Conservation (phyloP, 2,113 vertebrate species). For the Daubentonia madagascariensis region DNA sequence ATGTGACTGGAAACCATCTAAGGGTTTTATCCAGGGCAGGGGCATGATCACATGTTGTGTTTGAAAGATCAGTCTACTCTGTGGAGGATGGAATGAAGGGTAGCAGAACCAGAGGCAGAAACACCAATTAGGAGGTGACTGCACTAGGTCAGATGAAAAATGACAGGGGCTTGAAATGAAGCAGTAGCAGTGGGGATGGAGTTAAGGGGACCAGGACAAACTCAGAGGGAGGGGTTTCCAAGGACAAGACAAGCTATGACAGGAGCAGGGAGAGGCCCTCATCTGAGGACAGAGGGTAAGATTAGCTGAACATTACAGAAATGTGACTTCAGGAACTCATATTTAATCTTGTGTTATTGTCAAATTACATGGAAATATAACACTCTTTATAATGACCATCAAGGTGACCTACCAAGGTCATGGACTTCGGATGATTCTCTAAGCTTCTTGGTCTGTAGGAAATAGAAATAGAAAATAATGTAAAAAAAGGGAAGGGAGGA, state of each 20-base stretch:
- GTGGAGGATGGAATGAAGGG: not conserved
- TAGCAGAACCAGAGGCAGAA: not conserved
- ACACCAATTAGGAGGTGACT: not conserved
- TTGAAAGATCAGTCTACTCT: not conserved
- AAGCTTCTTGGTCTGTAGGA: slow-evolving; percentile 49
- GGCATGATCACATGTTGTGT: not conserved
- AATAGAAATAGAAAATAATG: not conserved
- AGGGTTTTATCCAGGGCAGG: not conserved
- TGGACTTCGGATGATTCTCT: slow-evolving; percentile 52
- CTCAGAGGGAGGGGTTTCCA: not conserved
- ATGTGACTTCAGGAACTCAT: not conserved
- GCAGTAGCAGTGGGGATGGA: not conserved
- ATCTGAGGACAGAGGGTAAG: not conserved
- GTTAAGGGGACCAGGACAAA: not conserved
- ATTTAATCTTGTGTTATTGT: not conserved
- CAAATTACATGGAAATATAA: not conserved
- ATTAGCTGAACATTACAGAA: not conserved
- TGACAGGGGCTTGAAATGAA: not conserved
- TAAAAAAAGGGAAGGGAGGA: not conserved
- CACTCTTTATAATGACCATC: slow-evolving; percentile 23
- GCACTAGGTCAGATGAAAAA: not conserved
- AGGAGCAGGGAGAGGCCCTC: not conserved
- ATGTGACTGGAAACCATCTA: not conserved
- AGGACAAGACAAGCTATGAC: not conserved
- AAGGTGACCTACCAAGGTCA: slow-evolving; percentile 23